phyloP scores from a whole-genome alignment of 2,797 vertebrate species.

The Lemur catta region DNA sequence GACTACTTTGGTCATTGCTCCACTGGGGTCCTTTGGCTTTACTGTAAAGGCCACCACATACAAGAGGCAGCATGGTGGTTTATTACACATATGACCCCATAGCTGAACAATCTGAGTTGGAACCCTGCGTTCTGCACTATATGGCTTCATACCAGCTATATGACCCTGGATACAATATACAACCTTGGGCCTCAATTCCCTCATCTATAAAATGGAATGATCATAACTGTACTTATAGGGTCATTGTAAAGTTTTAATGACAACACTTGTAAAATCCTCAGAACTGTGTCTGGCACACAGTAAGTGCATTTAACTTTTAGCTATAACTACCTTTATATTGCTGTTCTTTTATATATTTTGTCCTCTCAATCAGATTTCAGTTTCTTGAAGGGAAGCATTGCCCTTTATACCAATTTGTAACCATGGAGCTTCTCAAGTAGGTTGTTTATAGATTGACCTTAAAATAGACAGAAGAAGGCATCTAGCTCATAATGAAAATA shows the following conservation, averaged over 20 bases:
- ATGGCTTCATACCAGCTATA: neutral
- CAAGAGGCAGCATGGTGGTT: neutral
- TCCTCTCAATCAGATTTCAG: neutral
- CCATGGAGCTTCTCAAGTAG: neutral
- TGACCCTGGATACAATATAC: neutral
- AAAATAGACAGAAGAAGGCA: neutral
- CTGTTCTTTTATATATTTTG: neutral
- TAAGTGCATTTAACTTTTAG: neutral
- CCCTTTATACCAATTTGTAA: neutral
- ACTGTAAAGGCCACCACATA: neutral
- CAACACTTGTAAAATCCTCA: neutral
- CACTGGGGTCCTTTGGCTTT: neutral
- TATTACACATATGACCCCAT: neutral
- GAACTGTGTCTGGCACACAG: neutral
- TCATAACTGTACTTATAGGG: neutral
- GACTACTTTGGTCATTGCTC: neutral
- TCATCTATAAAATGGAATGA: neutral
- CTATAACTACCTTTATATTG: neutral
- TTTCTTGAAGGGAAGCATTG: neutral
- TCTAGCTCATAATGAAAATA: neutral
- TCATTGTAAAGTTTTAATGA: neutral
- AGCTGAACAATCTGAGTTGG: neutral
- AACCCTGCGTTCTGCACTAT: neutral
- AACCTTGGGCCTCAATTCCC: neutral
- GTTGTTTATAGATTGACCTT: neutral